A percentile compares a stretch with the other conserved stretches of the same genome.
Evolutionary conservation across 2,888 invertebrate species (phyloP).

Genomic region (Tuta absoluta): DNA sequence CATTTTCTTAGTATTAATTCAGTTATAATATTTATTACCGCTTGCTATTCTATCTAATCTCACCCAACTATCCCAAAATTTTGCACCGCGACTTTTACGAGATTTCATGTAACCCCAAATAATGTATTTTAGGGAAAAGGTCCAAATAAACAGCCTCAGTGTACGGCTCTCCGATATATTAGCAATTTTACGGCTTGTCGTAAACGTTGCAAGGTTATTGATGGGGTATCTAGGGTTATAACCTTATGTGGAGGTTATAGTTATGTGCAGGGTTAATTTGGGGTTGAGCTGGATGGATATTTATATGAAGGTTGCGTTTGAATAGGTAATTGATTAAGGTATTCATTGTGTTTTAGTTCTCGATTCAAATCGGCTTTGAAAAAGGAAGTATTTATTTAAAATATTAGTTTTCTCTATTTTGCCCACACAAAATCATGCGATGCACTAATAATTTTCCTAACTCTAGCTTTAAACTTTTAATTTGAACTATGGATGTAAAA

Average conservation of each 20-base stretch:
- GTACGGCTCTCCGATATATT: slow-evolving; percentile 31
- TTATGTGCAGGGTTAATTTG: slow-evolving; percentile 12
- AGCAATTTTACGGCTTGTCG: slow-evolving; percentile 42
- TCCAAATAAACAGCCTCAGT: slow-evolving; percentile 25
- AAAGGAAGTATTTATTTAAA: no score
- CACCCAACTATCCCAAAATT: neutral
- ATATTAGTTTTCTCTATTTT: no score
- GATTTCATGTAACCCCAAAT: slow-evolving; percentile 18
- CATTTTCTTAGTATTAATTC: no score
- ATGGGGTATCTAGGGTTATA: slow-evolving; percentile 34
- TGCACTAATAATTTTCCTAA: no score
- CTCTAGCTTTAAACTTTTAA: no score
- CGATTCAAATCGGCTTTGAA: no score
- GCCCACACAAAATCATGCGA: no score
- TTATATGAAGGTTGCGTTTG: neutral
- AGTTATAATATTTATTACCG: neutral
- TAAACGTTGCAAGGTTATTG: slow-evolving; percentile 42
- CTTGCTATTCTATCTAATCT: neutral
- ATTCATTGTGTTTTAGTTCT: neutral
- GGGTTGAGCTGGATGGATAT: neutral
- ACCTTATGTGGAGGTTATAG: slow-evolving; percentile 13
- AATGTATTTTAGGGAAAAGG: slow-evolving; percentile 20
- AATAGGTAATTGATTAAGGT: neutral
- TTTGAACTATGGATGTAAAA: no score
- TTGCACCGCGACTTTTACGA: slow-evolving; percentile 16